Conservation (phyloP, 2,888 invertebrate genomes). For the Crocallis elinguaria region DNA sequence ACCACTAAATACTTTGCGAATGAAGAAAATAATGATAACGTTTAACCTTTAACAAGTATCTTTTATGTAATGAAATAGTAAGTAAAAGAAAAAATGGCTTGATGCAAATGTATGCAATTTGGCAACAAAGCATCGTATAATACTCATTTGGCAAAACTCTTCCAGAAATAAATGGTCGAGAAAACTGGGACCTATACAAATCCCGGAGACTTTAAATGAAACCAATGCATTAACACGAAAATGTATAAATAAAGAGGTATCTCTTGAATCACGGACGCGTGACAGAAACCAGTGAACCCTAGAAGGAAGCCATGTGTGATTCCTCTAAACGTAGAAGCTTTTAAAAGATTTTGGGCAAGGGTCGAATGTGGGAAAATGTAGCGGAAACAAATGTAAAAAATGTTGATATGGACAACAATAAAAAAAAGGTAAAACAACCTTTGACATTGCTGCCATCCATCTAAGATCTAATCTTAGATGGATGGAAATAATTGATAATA, state of each 20-base stretch:
- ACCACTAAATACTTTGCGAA: no score
- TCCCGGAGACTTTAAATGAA: conserved; percentile 4
- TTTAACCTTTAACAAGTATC: no score
- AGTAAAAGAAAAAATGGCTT: no score
- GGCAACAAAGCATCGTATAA: no score
- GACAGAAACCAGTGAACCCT: conserved; percentile 35
- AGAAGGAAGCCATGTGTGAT: conserved; percentile 31
- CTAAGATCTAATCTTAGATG: no score
- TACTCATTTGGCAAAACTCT: not conserved
- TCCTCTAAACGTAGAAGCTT: conserved; percentile 18
- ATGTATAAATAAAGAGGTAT: conserved; percentile 21
- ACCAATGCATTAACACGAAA: conserved; percentile 16
- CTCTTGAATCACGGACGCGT: conserved; percentile 27
- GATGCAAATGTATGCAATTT: no score
- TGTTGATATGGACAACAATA: not conserved
- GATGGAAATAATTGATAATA: no score
- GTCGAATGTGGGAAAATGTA: conserved; percentile 4
- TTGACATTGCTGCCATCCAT: no score
- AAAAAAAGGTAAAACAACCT: not conserved
- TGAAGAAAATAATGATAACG: no score
- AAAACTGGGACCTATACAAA: conserved; percentile 1
- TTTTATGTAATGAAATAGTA: no score
- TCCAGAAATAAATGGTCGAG: not conserved
- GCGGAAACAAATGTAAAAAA: not conserved
- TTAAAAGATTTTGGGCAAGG: conserved; percentile 12